Evolutionary conservation across 2,797 vertebrate genomes (phyloP).

Genomic region (Phataginus tetradactyla): DNA sequence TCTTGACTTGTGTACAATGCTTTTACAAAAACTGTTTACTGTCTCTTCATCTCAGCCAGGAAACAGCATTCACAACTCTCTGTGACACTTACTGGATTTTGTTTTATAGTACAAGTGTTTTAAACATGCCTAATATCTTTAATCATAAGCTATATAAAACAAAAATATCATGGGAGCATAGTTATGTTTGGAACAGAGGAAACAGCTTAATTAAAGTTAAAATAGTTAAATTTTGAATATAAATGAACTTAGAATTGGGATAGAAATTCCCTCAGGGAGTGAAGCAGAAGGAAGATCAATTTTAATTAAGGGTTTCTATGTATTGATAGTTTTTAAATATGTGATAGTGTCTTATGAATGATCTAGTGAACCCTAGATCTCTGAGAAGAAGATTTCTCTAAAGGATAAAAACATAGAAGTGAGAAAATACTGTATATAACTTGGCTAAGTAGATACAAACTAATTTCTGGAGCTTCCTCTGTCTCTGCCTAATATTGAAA

Average conservation of each 20-base stretch:
- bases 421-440: not conserved
- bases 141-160: not conserved
- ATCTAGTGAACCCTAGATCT: not conserved
- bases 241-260: not conserved
- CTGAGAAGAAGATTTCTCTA: not conserved
- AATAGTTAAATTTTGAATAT: not conserved
- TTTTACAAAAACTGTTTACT: not conserved
- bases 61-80: not conserved
- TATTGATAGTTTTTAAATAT: not conserved
- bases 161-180: not conserved
- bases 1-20: not conserved
- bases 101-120: not conserved
- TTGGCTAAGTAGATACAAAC: not conserved
- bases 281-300: not conserved
- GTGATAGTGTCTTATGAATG: not conserved
- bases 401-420: not conserved
- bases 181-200: not conserved
- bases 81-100: not conserved
- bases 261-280: not conserved
- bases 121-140: not conserved
- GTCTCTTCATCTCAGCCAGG: not conserved
- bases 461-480: not conserved
- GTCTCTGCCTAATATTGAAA: not conserved
- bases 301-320: not conserved
- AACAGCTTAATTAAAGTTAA: not conserved